These are phyloP conservation scores for Lagria hirta DNA, from an alignment of 2,888 invertebrate species.

Conservation along the genomic window DNA sequence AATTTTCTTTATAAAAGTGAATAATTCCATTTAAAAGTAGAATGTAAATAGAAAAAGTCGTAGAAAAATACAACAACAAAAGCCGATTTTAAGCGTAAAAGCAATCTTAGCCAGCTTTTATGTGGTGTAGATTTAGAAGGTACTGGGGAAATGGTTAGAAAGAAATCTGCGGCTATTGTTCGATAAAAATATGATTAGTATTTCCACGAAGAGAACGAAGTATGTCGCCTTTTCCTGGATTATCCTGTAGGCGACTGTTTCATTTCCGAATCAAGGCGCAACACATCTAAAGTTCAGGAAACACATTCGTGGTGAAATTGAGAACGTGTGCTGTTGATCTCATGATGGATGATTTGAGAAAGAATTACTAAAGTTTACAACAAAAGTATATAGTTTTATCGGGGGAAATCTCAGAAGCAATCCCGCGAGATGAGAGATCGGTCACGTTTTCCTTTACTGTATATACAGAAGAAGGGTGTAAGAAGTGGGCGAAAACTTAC, in stretches of 20 bases:
- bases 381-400: constrained; percentile 61
- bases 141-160: too few species aligned
- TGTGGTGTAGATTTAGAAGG: too few species aligned
- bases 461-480: constrained; percentile 32
- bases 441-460: constrained; percentile 56
- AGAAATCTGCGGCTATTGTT: too few species aligned
- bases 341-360: constrained; percentile 55
- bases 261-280: constrained; percentile 29
- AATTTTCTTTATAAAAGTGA: too few species aligned
- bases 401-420: constrained; percentile 59
- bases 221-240: constrained; percentile 35
- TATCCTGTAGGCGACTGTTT: constrained; percentile 34
- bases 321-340: constrained; percentile 51
- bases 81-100: too few species aligned
- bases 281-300: constrained; percentile 31
- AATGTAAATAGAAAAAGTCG: too few species aligned
- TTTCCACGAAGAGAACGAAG: too few species aligned
- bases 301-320: constrained; percentile 43
- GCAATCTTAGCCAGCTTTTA: too few species aligned
- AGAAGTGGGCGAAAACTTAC: constrained; percentile 26
- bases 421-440: constrained; percentile 60
- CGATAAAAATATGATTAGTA: too few species aligned
- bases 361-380: constrained; percentile 56
- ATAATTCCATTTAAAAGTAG: too few species aligned
- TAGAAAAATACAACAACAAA: too few species aligned